Base-by-base conservation (phyloP, 2,113 vertebrate species). In the Melanocharis versteri region DNA sequence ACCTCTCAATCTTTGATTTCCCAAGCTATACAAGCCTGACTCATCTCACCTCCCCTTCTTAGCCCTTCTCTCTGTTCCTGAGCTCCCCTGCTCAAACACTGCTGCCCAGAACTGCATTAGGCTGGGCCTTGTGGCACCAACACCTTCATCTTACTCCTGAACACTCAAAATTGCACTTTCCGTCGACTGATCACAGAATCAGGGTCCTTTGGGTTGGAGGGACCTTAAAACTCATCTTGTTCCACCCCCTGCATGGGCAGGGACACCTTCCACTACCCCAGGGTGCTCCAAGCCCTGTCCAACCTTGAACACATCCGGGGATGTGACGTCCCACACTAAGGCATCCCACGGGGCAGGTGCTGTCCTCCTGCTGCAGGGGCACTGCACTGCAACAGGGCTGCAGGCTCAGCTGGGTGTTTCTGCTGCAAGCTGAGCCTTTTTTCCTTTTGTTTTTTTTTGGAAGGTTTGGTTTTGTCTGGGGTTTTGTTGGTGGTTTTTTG, bases 401-500 rank as follows among this genome's bases (percentile, higher is more conserved):
- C 44, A 35, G 62, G 3, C 35, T 31, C 44, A 31, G 11, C 7
- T 28, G 24, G 17, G 2, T 15, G n/a, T 8, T 76, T 22, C 57
- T 91, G n/a, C 65, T 79, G 19, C 10, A 83, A 31, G 42, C 8
- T 68, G 13, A 3, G 21, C 39, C 19, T 45, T 21, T 7, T 6
- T 37, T 9, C 17, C 9, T 15, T 51, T 51, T 6, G 2, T 1
- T 11, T 9, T 45, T 40, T n/a, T 11, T 13, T 3, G 6, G 16
- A 11, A 37, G 9, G 5, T 31, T 73, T 68, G 45, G 15, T 28
- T 62, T 75, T 27, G 27, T 69, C 40, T 47, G 39, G 9, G 21
- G 6, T 35, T 57, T 56, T 27, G 24, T 18, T 71, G 19, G 31
- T 15, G 21, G 5, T 7, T 13, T 61, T 65, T 54, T 33, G 21